A percentile compares a stretch with the other conserved stretches of the same genome.
Evolutionary conservation across 2,797 vertebrate species (phyloP).

Genomic region (Sebastes oblongus): DNA sequence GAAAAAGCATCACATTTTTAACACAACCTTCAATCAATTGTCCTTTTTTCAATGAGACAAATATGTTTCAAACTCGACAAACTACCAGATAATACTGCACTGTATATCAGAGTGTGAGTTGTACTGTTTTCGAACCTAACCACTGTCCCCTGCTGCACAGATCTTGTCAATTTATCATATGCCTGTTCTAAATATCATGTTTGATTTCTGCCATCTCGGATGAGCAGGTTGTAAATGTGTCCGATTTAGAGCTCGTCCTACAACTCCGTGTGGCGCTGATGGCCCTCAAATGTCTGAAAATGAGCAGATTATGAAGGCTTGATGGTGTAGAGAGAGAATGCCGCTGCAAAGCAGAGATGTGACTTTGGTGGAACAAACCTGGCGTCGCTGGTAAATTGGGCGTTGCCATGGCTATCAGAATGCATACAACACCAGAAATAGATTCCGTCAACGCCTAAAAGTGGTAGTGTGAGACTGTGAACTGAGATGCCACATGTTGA

Average conservation of each 20-base stretch:
- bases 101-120: not conserved
- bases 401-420: constrained; percentile 39
- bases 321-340: not conserved
- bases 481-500: constrained; percentile 40
- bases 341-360: not conserved
- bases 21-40: not conserved
- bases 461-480: constrained; percentile 52
- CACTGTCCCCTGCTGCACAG: not conserved
- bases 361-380: constrained; percentile 27
- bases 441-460: constrained; percentile 34
- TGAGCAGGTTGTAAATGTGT: constrained; percentile 15
- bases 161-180: not conserved
- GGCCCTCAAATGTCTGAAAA: constrained; percentile 20
- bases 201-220: constrained; percentile 17
- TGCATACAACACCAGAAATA: constrained; percentile 53
- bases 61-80: not conserved
- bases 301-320: constrained; percentile 11
- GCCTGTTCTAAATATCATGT: not conserved
- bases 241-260: not conserved
- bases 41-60: not conserved
- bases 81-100: not conserved
- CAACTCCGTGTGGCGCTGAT: not conserved
- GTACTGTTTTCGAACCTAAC: not conserved
- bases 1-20: not conserved
- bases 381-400: not conserved